Evolutionary conservation across 2,797 vertebrate species (phyloP).

Genomic region (Tympanoctomys barrerae): DNA sequence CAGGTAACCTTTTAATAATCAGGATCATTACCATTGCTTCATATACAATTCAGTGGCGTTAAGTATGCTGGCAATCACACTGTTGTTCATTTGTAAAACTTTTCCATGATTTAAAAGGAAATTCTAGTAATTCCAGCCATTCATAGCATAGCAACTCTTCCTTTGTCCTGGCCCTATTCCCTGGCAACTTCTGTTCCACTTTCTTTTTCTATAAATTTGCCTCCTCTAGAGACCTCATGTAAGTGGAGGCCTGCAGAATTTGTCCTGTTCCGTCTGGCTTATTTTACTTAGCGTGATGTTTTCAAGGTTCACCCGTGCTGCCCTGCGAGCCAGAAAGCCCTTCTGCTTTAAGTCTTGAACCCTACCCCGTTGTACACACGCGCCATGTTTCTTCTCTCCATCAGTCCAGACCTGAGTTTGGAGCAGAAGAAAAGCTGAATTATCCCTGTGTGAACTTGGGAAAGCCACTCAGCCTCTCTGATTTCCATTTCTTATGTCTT

Average conservation of each 20-base stretch:
- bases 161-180: no score
- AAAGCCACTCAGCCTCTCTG: neutral
- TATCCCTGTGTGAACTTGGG: neutral
- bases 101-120: neutral
- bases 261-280: neutral
- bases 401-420: neutral
- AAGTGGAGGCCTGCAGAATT: neutral
- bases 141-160: accelerated
- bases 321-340: neutral
- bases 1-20: neutral
- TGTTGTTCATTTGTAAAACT: neutral
- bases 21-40: neutral
- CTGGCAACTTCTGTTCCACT: neutral
- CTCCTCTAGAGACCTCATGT: neutral
- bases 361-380: accelerated
- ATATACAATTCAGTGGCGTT: neutral
- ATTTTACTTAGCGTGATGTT: neutral
- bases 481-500: neutral
- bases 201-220: neutral
- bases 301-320: neutral
- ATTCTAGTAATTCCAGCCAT: neutral
- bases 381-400: neutral
- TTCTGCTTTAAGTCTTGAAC: neutral
- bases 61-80: neutral
- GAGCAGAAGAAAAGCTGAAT: neutral